A percentile compares a stretch with the other conserved stretches of the same genome.
These are phyloP conservation scores for Apis florea DNA, from an alignment of 1,140 invertebrate genomes.

Conservation along the genomic window DNA sequence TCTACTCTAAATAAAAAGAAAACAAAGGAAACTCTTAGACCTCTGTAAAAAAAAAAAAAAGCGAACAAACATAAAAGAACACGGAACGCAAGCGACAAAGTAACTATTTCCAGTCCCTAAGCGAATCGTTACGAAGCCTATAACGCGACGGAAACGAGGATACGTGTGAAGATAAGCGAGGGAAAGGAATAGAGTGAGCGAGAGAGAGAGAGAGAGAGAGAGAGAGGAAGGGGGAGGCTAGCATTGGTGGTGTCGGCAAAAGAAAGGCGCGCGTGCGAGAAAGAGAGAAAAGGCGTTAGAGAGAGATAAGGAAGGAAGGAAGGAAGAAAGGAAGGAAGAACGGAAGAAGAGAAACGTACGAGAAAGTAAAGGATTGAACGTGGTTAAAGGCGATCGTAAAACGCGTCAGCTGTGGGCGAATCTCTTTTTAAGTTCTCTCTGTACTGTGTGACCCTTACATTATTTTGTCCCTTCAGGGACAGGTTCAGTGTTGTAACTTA, in stretches of 20 bases:
- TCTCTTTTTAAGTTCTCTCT: slow-evolving; percentile 68
- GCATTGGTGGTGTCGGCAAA: slow-evolving; percentile 11
- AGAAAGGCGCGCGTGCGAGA: slow-evolving; percentile 31
- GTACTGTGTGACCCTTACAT: slow-evolving; percentile 73
- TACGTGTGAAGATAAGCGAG: slow-evolving; percentile 17
- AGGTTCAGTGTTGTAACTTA: slow-evolving; percentile 79
- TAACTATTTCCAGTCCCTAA: slow-evolving; percentile 55
- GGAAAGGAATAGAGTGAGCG: slow-evolving; percentile 16
- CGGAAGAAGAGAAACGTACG: not conserved
- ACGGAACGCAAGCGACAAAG: slow-evolving; percentile 45
- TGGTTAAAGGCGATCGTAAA: slow-evolving; percentile 46
- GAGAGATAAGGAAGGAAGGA: not conserved
- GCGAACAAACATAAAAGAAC: slow-evolving; percentile 30
- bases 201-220: slow-evolving; percentile 11
- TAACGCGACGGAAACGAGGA: slow-evolving; percentile 29
- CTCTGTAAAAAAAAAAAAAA: slow-evolving; percentile 29
- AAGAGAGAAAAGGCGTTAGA: slow-evolving; percentile 21
- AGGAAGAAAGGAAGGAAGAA: not conserved
- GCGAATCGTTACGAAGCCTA: slow-evolving; percentile 54
- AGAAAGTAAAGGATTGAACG: slow-evolving; percentile 29
- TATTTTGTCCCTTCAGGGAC: slow-evolving; percentile 78
- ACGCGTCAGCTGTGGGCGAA: slow-evolving; percentile 51
- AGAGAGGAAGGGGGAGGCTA: slow-evolving; percentile 12
- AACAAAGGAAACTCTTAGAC: slow-evolving; percentile 30
- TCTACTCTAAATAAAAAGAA: slow-evolving; percentile 36